Evolutionary conservation across 1,140 invertebrate species (phyloP).

Genomic region (Papilio helenus): DNA sequence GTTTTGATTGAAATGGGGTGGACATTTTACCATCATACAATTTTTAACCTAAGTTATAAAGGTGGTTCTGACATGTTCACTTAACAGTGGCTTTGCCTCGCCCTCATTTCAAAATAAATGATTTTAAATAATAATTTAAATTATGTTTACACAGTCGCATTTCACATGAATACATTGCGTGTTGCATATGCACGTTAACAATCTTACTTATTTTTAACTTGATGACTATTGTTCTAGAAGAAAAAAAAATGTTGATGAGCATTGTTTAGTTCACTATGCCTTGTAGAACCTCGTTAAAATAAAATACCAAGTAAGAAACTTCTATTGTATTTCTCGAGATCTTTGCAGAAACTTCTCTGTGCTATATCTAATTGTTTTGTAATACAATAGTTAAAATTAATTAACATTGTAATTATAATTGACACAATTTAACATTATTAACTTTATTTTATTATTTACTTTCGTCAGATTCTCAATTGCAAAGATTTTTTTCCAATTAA

Average conservation of each 20-base stretch:
- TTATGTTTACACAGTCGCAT: neutral
- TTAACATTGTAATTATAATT: neutral
- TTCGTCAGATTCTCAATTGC: no score
- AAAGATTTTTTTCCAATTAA: no score
- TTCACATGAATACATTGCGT: neutral
- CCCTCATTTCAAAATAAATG: no score
- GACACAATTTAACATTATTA: no score
- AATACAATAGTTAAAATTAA: neutral
- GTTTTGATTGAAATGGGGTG: no score
- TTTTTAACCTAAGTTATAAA: no score
- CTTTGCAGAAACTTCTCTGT: neutral
- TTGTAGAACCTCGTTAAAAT: constrained; percentile 10
- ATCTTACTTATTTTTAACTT: constrained; percentile 3
- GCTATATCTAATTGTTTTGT: neutral
- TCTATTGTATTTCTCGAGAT: constrained; percentile 10
- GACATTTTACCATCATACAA: no score
- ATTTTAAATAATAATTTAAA: neutral
- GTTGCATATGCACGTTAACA: neutral
- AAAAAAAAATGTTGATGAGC: constrained; percentile 2
- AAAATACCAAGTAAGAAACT: constrained; percentile 1
- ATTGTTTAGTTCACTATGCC: neutral
- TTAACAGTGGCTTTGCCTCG: no score
- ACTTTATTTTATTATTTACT: no score
- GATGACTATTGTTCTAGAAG: constrained; percentile 4
- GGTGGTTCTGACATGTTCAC: no score